phyloP scores from a whole-genome alignment of 2,113 vertebrate genomes.

The Aspiorhynchus laticeps region DNA sequence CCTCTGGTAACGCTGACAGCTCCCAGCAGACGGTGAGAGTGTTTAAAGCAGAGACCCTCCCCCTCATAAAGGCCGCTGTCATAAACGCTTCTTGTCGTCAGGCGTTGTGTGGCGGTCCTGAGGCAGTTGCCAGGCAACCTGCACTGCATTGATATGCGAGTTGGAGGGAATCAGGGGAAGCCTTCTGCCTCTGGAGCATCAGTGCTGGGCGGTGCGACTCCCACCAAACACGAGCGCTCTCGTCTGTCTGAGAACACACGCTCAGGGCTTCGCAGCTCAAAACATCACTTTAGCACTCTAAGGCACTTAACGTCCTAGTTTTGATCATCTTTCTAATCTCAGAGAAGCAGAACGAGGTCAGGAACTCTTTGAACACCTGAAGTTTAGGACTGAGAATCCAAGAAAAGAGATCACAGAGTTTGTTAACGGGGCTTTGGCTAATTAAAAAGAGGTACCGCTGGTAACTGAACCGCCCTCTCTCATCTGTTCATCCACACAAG shows the following conservation, averaged over 20 bases:
- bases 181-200: constrained; percentile 69
- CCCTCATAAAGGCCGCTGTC: constrained; percentile 69
- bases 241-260: constrained; percentile 5
- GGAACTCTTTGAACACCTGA: constrained; percentile 49
- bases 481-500: constrained; percentile 62
- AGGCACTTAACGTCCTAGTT: constrained; percentile 44
- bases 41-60: constrained; percentile 58
- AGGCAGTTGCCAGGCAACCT: constrained; percentile 89
- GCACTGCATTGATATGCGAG: constrained; percentile 85
- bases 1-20: not conserved
- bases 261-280: constrained; percentile 17
- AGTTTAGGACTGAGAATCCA: not conserved
- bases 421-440: constrained; percentile 43
- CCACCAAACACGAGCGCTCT: constrained; percentile 12
- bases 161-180: constrained; percentile 78
- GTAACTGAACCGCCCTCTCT: constrained; percentile 58
- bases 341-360: constrained; percentile 36
- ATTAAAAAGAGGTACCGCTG: constrained; percentile 52
- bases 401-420: constrained; percentile 18
- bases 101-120: constrained; percentile 78
- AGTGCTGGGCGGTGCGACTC: constrained; percentile 57
- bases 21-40: constrained; percentile 5
- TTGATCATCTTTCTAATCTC: constrained; percentile 1
- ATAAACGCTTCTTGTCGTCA: constrained; percentile 67
- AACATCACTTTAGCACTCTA: constrained; percentile 38